Base-by-base conservation (phyloP, 1,140 invertebrate species). In the Batillaria attramentaria region DNA sequence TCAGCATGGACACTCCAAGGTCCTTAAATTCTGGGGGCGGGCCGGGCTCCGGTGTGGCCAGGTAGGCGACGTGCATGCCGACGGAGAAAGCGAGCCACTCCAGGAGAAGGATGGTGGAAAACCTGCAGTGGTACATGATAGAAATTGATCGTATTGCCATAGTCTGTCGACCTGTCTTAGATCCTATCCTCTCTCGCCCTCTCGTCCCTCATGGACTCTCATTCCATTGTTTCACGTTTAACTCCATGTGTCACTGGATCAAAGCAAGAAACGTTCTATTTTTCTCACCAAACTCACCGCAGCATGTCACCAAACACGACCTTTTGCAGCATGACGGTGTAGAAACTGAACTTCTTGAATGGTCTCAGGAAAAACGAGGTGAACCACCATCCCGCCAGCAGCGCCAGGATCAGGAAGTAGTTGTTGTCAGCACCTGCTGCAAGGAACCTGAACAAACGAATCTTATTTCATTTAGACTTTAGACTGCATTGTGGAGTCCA, bases 261-360 rank as follows among this genome's bases (percentile, higher is more conserved):
- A n/a, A n/a, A n/a, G n/a, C n/a, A n/a, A n/a, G n/a, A n/a, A n/a
- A n/a, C n/a, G n/a, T n/a, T n/a, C n/a, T n/a, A n/a, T n/a, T n/a
- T n/a, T n/a, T n/a, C n/a, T n/a, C n/a, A n/a, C n/a, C n/a, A n/a
- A n/a, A n/a, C n/a, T 60, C 16, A 72, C 70, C 70, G 43, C 24
- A 72, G 70, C 78, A 85, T 69, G 77, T 86, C 84, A 18, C 85
- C 84, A 74, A 85, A 78, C 18, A 86, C 77, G n/a, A 86, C 81
- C 54, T 85, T 82, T 68, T 85, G 82, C 13, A 86, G 76, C 82
- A 86, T 81, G 28, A 84, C 84, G 16, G 85, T 86, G 70, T 85
- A 86, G 60, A 85, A 86, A 41, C 81, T 83, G 66, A 86, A 86
- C 69, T 84, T 83, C 73, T 83, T 81, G 33, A 60, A 78, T 0